Evolutionary conservation across 2,797 vertebrate genomes (phyloP).

Genomic region (Nothura maculosa): DNA sequence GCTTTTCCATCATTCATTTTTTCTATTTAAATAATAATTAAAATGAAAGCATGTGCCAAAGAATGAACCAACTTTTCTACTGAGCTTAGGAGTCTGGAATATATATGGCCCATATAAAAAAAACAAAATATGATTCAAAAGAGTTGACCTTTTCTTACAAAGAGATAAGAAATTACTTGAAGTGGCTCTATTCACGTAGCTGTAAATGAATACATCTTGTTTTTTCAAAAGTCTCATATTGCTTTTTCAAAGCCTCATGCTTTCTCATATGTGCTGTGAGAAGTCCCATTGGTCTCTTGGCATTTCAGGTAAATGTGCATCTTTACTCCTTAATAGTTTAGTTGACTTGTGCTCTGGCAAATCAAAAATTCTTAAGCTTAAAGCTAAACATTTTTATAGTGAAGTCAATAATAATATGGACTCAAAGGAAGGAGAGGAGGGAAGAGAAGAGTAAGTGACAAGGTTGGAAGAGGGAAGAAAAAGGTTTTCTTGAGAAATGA

Average conservation of each 20-base stretch:
- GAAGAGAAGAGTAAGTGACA: not conserved
- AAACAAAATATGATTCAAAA: constrained; percentile 11
- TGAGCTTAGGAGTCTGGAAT: not conserved
- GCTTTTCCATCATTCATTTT: not conserved
- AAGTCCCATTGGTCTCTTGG: not conserved
- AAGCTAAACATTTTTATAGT: not conserved
- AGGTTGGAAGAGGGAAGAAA: not conserved
- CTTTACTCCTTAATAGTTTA: not conserved
- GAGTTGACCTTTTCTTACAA: constrained; percentile 1
- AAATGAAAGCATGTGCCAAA: not conserved
- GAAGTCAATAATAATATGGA: not conserved
- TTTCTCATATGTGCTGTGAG: not conserved
- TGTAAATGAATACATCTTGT: not conserved
- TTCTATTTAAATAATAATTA: not conserved
- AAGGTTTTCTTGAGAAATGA: not conserved
- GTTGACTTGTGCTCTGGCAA: not conserved
- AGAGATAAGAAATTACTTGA: not conserved
- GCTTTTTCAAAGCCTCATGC: not conserved
- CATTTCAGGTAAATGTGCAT: not conserved
- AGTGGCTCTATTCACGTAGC: not conserved
- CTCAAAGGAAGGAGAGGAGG: not conserved
- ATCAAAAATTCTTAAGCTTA: not conserved
- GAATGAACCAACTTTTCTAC: not conserved
- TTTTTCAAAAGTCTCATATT: not conserved
- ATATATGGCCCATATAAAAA: not conserved